Base-by-base conservation (phyloP, 2,888 invertebrate species). In the Stegophylla sp. region DNA sequence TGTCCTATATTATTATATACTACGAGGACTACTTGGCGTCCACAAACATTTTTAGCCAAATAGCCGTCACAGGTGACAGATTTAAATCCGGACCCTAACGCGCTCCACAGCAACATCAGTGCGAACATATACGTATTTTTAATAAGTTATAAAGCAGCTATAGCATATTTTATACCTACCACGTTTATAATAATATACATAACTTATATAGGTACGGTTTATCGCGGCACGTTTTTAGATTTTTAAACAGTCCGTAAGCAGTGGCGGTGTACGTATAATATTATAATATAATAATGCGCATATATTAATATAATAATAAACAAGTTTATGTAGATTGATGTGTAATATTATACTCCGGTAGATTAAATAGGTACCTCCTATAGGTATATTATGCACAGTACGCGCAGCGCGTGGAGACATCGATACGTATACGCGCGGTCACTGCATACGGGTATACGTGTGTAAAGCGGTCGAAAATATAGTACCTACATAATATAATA, bases 291-390 rank as follows among this genome's bases (percentile, higher is more conserved):
- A 69, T 51, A 69, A 51, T 34, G 51, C 69, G 34, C 71, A 56
- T 72, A 72, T 72, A 56, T 53, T 72, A 67, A 71, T 72, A 10
- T n/a, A n/a, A n/a, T n/a, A 56, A 72, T 56, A 72, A 72, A 72
- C 56, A 56, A 72, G 71, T 72, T 72, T 72, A 41, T 56, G 53
- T 53, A 72, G 53, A 71, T 71, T 53, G 17, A 9, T 56, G 56
- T 72, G 71, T 72, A 72, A 72, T 56, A 72, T 23, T 72, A 72
- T 72, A 72, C 71, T 23, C 56, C 41, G 41, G 41, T 72, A 56
- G 56, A 72, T 72, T 72, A 72, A 61, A 61, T 61, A 61, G 1
- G 51, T 51, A 51, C 51, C 51, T 48, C 17, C 45, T 9, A 45
- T n/a, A n/a, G n/a, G n/a, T n/a, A n/a, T n/a, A n/a, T n/a, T 7